Base-by-base conservation (phyloP, 1,140 invertebrate genomes). In the Tetramorium alpestre region DNA sequence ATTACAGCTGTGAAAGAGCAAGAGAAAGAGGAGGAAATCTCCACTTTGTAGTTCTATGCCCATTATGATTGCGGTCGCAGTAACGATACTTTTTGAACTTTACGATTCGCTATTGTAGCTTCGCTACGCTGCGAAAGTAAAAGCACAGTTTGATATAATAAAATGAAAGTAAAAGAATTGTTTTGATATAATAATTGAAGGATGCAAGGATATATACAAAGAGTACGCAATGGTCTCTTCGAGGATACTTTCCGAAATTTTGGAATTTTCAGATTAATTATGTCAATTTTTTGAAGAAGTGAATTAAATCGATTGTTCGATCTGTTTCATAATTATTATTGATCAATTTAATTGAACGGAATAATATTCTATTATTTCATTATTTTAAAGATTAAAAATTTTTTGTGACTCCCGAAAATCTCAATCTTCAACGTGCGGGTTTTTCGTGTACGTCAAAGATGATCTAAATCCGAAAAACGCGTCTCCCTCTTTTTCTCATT, bases 391-490 rank as follows among this genome's bases (percentile, higher is more conserved):
- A n/a, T 54, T 16, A 33, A 7, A 10, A 33, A 38, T 38, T 77
- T 77, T 2, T 16, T 13, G 6, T 8, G 22, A 25, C 38, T 44
- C 3, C 41, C 18, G 8, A 28, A 33, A 28, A 56, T 73, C 4
- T 4, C 18, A 10, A 54, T 33, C 72, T 75, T 54, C 3, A 10
- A 75, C 2, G 51, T 22, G 44, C 25, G 25, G 3, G n/a, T 75
- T 75, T 33, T 56, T 56, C 51, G 47, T 18, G 18, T 41, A 18
- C 5, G 1, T 47, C 73, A 3, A n/a, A 18, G 22, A 77, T 77
- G 22, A 77, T 64, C n/a, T 13, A 69, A 81, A 38, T 73, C 18
- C 16, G 54, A 60, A 44, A 49, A 49, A 80, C n/a, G 8, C 64
- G 16, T 69, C 7, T 60, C 11, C 11, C 4, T 7, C 13, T 70